phyloP scores from a whole-genome alignment of 2,888 invertebrate species.

The Marasmarcha lunaedactyla region DNA sequence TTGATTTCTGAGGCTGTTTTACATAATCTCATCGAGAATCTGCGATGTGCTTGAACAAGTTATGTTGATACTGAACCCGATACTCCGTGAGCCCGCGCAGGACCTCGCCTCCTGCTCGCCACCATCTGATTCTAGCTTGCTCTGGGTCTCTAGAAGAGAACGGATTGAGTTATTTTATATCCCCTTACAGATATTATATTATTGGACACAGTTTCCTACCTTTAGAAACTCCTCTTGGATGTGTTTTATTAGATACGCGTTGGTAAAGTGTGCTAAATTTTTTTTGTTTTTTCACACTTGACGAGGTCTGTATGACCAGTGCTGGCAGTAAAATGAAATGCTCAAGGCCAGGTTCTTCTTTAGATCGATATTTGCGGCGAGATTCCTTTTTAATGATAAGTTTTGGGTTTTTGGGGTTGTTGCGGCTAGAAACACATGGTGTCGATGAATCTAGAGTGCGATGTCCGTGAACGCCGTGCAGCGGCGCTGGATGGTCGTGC shows the following conservation, averaged over 20 bases:
- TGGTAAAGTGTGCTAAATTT: constrained; percentile 59
- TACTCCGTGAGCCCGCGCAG: constrained; percentile 27
- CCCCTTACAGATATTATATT: not conserved
- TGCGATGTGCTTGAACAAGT: constrained; percentile 23
- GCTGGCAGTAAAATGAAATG: constrained; percentile 55
- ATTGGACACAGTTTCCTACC: too few relatives aligned
- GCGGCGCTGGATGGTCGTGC: constrained; percentile 4
- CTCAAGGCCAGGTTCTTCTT: constrained; percentile 45
- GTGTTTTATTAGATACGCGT: constrained; percentile 23
- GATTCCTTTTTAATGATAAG: constrained; percentile 44
- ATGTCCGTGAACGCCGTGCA: not conserved
- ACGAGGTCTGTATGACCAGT: constrained; percentile 51
- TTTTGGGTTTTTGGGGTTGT: constrained; percentile 30
- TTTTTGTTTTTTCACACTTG: constrained; percentile 53
- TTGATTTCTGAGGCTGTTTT: too few relatives aligned
- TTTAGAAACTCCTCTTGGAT: too few relatives aligned
- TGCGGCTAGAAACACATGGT: constrained; percentile 35
- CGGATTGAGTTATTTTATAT: too few relatives aligned
- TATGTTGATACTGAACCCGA: constrained; percentile 47
- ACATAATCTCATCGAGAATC: not conserved
- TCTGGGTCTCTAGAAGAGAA: constrained; percentile 26
- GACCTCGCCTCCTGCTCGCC: constrained; percentile 4
- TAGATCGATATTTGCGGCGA: constrained; percentile 28
- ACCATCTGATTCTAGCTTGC: constrained; percentile 11
- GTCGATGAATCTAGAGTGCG: constrained; percentile 19